These are phyloP conservation scores for Rhinella marina DNA, from an alignment of 2,797 vertebrate genomes.

Conservation along the genomic window DNA sequence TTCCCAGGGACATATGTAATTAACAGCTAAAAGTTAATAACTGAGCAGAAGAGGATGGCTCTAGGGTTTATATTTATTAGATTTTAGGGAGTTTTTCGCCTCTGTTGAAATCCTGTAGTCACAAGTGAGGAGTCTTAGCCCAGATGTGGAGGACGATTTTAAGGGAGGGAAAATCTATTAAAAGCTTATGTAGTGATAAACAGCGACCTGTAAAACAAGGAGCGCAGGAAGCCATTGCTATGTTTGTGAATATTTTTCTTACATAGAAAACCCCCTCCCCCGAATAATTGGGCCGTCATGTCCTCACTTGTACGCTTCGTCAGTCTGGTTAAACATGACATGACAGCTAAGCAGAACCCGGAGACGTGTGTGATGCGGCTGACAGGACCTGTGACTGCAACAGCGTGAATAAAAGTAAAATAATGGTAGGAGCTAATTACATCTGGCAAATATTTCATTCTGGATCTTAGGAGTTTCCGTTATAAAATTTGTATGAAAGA, in stretches of 20 bases:
- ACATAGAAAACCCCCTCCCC: neutral
- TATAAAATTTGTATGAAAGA: neutral
- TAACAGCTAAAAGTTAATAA: neutral
- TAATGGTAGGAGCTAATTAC: conserved; percentile 17
- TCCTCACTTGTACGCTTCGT: neutral
- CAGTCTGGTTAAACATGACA: neutral
- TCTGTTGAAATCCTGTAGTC: neutral
- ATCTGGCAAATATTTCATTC: conserved; percentile 5
- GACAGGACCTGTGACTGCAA: neutral
- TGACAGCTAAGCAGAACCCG: conserved; percentile 4
- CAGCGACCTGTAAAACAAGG: neutral
- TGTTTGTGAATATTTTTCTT: neutral
- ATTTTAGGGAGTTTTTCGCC: neutral
- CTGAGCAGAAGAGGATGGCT: neutral
- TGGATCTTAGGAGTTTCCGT: neutral
- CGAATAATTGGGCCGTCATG: conserved; percentile 21
- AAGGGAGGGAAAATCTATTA: conserved; percentile 7
- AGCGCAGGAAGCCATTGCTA: neutral
- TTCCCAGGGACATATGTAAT: neutral
- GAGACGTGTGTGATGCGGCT: neutral
- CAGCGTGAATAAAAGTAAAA: conserved; percentile 10
- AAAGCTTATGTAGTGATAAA: neutral
- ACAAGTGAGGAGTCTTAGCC: neutral
- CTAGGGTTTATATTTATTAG: neutral
- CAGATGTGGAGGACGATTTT: conserved; percentile 6